Evolutionary conservation across 2,797 vertebrate species (phyloP).

Genomic region (Etheostoma nigrum): DNA sequence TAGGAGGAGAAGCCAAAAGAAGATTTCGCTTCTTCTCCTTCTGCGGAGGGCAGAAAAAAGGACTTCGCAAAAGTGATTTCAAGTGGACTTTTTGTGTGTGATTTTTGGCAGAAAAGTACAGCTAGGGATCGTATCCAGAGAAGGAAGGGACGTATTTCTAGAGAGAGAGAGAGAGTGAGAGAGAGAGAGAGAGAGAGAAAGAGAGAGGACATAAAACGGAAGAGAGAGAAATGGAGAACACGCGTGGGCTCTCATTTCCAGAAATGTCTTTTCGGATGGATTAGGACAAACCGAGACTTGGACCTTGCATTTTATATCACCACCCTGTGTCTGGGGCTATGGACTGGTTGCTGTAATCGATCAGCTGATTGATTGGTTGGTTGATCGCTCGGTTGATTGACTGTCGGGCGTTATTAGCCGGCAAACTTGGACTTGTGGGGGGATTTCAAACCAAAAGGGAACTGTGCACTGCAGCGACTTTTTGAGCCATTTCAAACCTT

Average conservation of each 20-base stretch:
- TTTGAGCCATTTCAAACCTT: slow-evolving; percentile 2
- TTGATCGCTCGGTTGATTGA: not conserved
- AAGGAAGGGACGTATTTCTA: slow-evolving; percentile 6
- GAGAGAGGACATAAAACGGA: not conserved
- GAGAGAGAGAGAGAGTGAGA: not conserved
- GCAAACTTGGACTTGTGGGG: slow-evolving; percentile 50
- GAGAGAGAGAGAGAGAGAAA: not conserved
- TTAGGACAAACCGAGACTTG: not conserved
- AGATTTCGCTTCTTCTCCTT: slow-evolving; percentile 9
- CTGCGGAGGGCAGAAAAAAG: slow-evolving; percentile 7
- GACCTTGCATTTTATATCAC: not conserved
- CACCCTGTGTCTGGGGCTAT: not conserved
- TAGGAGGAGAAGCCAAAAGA: slow-evolving; percentile 39
- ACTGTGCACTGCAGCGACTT: slow-evolving; percentile 24
- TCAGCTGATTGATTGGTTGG: slow-evolving; percentile 8
- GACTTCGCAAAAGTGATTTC: slow-evolving; percentile 48
- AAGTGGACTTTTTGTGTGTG: slow-evolving; percentile 35
- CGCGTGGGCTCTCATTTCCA: not conserved
- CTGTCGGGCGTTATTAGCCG: slow-evolving; percentile 2
- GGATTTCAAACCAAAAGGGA: slow-evolving; percentile 7
- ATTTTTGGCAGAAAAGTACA: slow-evolving; percentile 17
- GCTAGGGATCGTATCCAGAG: slow-evolving; percentile 1
- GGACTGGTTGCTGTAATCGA: slow-evolving; percentile 33
- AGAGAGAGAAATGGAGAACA: slow-evolving; percentile 16
- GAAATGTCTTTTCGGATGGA: not conserved